Evolutionary conservation across 2,797 vertebrate genomes (phyloP).

Genomic region (Acipenser ruthenus): DNA sequence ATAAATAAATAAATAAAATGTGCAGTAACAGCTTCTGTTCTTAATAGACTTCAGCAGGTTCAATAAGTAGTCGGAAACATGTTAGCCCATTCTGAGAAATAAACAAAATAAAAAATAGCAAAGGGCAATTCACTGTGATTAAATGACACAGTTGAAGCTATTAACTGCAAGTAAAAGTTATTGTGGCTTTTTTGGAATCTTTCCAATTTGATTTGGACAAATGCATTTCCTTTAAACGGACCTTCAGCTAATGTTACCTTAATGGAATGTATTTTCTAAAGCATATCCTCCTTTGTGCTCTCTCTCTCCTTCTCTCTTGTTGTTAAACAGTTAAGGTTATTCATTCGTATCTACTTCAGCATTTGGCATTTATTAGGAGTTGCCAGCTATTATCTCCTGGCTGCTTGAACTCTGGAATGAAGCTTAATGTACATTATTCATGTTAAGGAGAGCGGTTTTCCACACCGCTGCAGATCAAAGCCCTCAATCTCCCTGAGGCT

Average conservation of each 20-base stretch:
- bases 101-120: no score
- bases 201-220: no score
- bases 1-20: no score
- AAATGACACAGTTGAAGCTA: no score
- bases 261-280: conserved; percentile 9
- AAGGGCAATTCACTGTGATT: no score
- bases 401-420: conserved; percentile 13
- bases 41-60: no score
- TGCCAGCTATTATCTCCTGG: conserved; percentile 9
- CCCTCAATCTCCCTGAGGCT: neutral
- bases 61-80: no score
- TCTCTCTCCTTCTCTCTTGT: neutral
- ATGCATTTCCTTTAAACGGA: no score
- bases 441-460: conserved; percentile 11
- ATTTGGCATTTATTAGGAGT: conserved; percentile 8
- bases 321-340: conserved; percentile 7
- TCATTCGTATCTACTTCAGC: conserved; percentile 5
- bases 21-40: no score
- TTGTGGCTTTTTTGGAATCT: no score
- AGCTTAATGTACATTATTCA: conserved; percentile 18
- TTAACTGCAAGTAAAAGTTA: no score
- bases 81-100: no score
- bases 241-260: neutral
- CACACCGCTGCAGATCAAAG: conserved; percentile 10
- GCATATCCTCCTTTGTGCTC: neutral